These are phyloP conservation scores for Ambastaia sidthimunki DNA, from an alignment of 2,797 vertebrate genomes.

Conservation along the genomic window DNA sequence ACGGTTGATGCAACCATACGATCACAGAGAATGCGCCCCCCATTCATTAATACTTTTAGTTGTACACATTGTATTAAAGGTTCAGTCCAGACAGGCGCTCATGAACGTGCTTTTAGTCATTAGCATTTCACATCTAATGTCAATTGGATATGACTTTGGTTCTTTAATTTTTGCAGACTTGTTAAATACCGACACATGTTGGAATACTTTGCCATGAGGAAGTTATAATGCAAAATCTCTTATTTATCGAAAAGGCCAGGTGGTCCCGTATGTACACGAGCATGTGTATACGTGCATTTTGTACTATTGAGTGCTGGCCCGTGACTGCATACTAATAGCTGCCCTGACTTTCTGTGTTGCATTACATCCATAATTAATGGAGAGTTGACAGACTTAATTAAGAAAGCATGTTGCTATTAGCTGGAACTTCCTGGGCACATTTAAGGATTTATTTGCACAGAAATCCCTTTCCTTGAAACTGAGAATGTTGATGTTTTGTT, in stretches of 20 bases:
- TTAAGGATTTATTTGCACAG: constrained; percentile 66
- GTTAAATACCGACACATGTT: constrained; percentile 38
- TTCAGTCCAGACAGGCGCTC: constrained; percentile 36
- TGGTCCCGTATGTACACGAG: constrained; percentile 30
- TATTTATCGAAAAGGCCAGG: constrained; percentile 39
- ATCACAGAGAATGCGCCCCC: not conserved
- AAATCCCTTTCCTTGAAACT: constrained; percentile 58
- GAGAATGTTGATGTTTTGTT: constrained; percentile 57
- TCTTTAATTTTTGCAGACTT: constrained; percentile 7
- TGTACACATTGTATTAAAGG: constrained; percentile 25
- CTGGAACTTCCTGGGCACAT: constrained; percentile 65
- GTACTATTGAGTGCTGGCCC: constrained; percentile 48
- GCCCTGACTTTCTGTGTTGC: constrained; percentile 56
- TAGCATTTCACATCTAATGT: constrained; percentile 45
- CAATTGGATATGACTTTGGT: constrained; percentile 27
- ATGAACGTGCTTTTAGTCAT: constrained; percentile 54
- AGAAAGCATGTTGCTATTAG: constrained; percentile 65
- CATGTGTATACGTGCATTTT: constrained; percentile 33
- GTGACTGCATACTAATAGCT: constrained; percentile 53
- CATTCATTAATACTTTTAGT: not conserved
- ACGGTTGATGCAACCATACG: not conserved
- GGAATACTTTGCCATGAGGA: constrained; percentile 34
- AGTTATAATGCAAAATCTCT: constrained; percentile 38
- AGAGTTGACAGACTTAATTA: constrained; percentile 66
- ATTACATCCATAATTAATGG: constrained; percentile 65